Percentiles rank a stretch among this genome's conserved stretches.
phyloP scores from a whole-genome alignment of 2,113 vertebrate genomes.

The Cynopterus brachyotis region DNA sequence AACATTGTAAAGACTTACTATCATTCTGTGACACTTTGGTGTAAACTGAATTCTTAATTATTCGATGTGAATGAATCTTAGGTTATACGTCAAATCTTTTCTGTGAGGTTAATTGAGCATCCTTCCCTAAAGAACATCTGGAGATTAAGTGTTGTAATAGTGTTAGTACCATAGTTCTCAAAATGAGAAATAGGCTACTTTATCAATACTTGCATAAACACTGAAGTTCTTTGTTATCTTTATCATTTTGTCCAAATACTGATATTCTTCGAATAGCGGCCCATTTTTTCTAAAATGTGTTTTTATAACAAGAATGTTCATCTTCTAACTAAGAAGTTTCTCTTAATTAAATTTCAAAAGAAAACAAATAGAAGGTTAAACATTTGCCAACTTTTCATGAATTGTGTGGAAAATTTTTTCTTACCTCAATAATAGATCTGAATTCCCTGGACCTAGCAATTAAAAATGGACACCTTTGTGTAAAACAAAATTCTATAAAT shows the following conservation, averaged over 20 bases:
- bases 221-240: not conserved
- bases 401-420: constrained; percentile 25
- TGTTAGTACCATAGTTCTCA: not conserved
- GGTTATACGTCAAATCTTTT: not conserved
- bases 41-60: not conserved
- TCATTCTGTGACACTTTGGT: not conserved
- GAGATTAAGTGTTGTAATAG: not conserved
- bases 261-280: not conserved
- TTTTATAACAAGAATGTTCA: constrained; percentile 1
- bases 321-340: not conserved
- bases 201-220: not conserved
- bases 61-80: not conserved
- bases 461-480: constrained; percentile 9
- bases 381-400: not conserved
- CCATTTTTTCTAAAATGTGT: not conserved
- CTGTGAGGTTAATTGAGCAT: not conserved
- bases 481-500: constrained; percentile 28
- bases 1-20: not conserved
- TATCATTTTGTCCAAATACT: not conserved
- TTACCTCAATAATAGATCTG: not conserved
- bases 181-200: not conserved
- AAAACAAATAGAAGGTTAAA: not conserved
- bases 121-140: not conserved
- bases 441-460: constrained; percentile 44
- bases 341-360: constrained; percentile 41